Evolutionary conservation across 2,888 invertebrate species (phyloP), one percentile per base, ranked within the genome.

Genomic region (Rhyacophila evoluta): DNA sequence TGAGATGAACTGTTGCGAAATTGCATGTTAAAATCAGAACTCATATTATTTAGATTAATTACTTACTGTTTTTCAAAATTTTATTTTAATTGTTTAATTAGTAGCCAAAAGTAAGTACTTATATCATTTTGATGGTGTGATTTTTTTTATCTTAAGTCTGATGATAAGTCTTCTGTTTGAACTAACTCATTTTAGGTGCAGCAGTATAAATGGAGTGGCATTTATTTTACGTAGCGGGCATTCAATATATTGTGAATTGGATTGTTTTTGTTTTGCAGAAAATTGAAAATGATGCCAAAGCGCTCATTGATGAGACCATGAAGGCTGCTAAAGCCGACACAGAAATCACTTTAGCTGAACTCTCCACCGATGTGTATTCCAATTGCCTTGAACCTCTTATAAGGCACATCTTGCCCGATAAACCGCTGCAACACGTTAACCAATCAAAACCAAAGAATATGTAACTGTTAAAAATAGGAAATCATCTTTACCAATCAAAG

Each of bases 221-320:
- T n/a, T n/a, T n/a, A n/a, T n/a, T n/a, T n/a, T n/a, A n/a, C n/a
- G n/a, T n/a, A n/a, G n/a, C n/a, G n/a, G 8, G 19, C 12, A 15
- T 11, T 41, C 15, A n/a, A 67, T 28, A 38, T 8, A 15, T 33
- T 19, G 55, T 55, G 55, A 55, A 55, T 55, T 15, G 15, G 8
- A 55, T 25, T 55, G 8, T 78, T 82, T 82, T 82, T 78, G 81
- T 81, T 82, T 85, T 86, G 4, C 85, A 95, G 94, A 93, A 94
- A 89, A 93, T 99, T 84, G 99, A 99, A 85, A 89, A 90, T 12
- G 94, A 94, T 85, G 94, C 98, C n/a, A 93, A 96, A 79, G 93
- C 94, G 84, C 92, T 92, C 83, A 93, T 99, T 0, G 98, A 98
- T 85, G 96, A 95, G 80, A 97, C 95, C 0, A 93, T 94, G 1